Base-by-base conservation (phyloP, 2,113 vertebrate species). In the Herpetotheres cachinnans region DNA sequence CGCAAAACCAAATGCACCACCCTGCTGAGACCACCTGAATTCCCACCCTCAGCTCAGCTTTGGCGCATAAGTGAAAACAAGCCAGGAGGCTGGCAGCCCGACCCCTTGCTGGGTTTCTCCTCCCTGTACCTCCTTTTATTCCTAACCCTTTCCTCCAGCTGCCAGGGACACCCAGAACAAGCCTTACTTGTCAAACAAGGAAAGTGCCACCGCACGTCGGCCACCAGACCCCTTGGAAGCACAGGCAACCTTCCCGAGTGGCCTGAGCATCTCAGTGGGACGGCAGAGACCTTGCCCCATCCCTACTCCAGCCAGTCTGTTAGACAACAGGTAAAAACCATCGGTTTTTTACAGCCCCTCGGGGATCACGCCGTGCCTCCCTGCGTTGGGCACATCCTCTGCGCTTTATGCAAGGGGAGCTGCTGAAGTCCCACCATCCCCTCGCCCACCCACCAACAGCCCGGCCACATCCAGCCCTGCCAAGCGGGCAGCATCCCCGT, bases 191-290 rank as follows among this genome's bases (percentile, higher is more conserved):
- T 9, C 30, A 49, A 17, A 21, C 0, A 3, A 10, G 3, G 34
- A 26, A 24, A 25, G 10, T 16, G 16, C 3, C 22, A 2, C 70
- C 4, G 22, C 34, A 47, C 13, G 1, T 22, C 0, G 1, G 40
- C 47, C 71, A 21, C 49, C 3, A 5, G 27, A 11, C 7, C 29
- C 62, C 16, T 1, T 6, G 34, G 65, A 62, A 40, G 47, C 0
- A 10, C 50, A 20, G 55, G 29, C 19, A 63, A 55, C 20, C 69
- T 55, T 47, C 62, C 62, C 5, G 1, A 30, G 2, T 7, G n/a
- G 6, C 42, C 44, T 1, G 3, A 83, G 21, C 67, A 61, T 13
- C 6, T 1, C 47, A 6, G 59, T 0, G n/a, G 29, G 24, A 17
- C 13, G 13, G 26, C 59, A 38, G 66, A 44, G n/a, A 72, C 63